phyloP scores from a whole-genome alignment of 2,888 invertebrate genomes.

The Bruchidius siliquastri region DNA sequence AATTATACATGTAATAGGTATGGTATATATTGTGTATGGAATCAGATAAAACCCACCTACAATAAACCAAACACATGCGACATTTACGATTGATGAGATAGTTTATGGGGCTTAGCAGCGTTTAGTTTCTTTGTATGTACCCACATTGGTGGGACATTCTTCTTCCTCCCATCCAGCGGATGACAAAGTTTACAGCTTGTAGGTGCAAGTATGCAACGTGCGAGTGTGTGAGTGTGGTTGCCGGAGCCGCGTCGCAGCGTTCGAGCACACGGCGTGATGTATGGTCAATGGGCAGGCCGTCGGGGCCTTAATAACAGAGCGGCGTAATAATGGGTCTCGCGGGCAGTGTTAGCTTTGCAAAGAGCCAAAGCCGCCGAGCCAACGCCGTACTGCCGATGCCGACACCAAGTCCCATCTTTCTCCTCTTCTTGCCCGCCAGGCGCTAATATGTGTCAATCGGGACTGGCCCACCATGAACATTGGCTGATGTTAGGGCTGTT shows the following conservation, averaged over 20 bases:
- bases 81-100: background rate
- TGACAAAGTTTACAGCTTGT: constrained; percentile 46
- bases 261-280: constrained; percentile 33
- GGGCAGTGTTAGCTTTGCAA: constrained; percentile 39
- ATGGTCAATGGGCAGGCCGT: constrained; percentile 46
- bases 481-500: constrained; percentile 2
- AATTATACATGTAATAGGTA: too few relatives aligned
- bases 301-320: constrained; percentile 48
- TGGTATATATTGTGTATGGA: background rate
- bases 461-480: constrained; percentile 24
- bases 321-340: constrained; percentile 43
- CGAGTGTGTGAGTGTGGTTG: constrained; percentile 31
- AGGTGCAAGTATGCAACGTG: constrained; percentile 24
- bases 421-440: constrained; percentile 13
- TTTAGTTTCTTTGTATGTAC: background rate
- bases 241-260: background rate
- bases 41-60: background rate
- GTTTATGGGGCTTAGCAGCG: background rate
- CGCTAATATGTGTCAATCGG: constrained; percentile 43
- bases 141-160: background rate
- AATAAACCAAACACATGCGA: background rate
- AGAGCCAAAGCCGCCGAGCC: background rate
- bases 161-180: constrained; percentile 18
- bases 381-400: background rate
- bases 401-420: background rate